Percentiles rank a stretch among this genome's conserved stretches.
phyloP scores from a whole-genome alignment of 1,140 invertebrate genomes.

The Diachasmimorpha longicaudata region DNA sequence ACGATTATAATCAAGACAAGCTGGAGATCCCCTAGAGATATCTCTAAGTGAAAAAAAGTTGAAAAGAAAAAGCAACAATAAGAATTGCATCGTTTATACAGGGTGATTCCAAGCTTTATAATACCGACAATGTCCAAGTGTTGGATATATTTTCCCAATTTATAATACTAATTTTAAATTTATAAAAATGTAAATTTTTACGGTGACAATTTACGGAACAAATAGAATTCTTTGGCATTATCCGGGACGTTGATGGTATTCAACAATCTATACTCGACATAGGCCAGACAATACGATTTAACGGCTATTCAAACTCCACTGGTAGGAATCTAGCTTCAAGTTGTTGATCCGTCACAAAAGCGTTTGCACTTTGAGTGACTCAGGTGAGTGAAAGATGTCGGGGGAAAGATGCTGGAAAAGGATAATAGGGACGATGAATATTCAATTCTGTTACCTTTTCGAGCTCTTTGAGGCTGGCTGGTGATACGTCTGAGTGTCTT shows the following conservation, averaged over 20 bases:
- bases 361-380: background rate
- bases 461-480: conserved; percentile 81
- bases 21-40: background rate
- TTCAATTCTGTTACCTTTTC: conserved; percentile 70
- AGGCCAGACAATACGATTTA: background rate
- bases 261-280: background rate
- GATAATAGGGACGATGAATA: background rate
- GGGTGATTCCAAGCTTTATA: too few relatives aligned
- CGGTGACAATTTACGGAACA: too few relatives aligned
- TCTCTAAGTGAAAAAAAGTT: background rate
- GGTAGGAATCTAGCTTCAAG: background rate
- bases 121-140: too few relatives aligned
- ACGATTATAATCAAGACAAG: background rate
- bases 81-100: too few relatives aligned
- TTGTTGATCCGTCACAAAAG: background rate
- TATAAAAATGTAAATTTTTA: too few relatives aligned
- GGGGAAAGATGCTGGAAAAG: background rate
- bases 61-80: background rate
- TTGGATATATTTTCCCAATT: too few relatives aligned
- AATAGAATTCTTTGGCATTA: too few relatives aligned
- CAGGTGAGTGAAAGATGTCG: background rate
- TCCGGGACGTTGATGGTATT: background rate
- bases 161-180: too few relatives aligned
- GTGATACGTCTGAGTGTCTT: conserved; percentile 82
- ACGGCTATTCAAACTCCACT: background rate